Percentiles rank a stretch among this genome's conserved stretches.
phyloP scores from a whole-genome alignment of 1,140 invertebrate species.

The Cyclina sinensis region DNA sequence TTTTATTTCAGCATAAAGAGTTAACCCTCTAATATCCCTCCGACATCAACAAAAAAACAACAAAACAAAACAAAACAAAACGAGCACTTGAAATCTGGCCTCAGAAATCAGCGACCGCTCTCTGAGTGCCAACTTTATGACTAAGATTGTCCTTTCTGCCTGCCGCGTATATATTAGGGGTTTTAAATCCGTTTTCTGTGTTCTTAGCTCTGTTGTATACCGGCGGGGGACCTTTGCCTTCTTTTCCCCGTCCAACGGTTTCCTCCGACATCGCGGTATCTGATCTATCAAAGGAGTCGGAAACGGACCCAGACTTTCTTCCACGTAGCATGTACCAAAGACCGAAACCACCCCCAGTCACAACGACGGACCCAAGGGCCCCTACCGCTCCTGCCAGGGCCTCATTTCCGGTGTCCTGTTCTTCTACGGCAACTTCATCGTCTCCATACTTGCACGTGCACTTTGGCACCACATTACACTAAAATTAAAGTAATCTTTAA shows the following conservation, averaged over 20 bases:
- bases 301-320: neutral
- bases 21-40: too few species aligned
- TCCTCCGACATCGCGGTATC: conserved; percentile 21
- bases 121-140: neutral
- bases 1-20: too few species aligned
- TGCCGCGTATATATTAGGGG: conserved; percentile 48
- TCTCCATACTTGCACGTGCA: conserved; percentile 50
- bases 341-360: conserved; percentile 50
- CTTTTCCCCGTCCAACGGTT: neutral
- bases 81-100: too few species aligned
- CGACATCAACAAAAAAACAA: too few species aligned
- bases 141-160: conserved; percentile 5
- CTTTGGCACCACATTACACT: conserved; percentile 58
- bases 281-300: neutral
- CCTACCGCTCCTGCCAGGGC: conserved; percentile 47
- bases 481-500: too few species aligned
- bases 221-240: conserved; percentile 33
- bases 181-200: neutral
- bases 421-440: conserved; percentile 29
- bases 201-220: neutral
- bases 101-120: conserved; percentile 1
- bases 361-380: conserved; percentile 44
- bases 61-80: too few species aligned
- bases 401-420: conserved; percentile 33
- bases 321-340: conserved; percentile 28